A percentile compares a stretch with the other conserved stretches of the same genome.
Conservation (phyloP, 2,888 invertebrate genomes). For the Drosophila borborema region DNA sequence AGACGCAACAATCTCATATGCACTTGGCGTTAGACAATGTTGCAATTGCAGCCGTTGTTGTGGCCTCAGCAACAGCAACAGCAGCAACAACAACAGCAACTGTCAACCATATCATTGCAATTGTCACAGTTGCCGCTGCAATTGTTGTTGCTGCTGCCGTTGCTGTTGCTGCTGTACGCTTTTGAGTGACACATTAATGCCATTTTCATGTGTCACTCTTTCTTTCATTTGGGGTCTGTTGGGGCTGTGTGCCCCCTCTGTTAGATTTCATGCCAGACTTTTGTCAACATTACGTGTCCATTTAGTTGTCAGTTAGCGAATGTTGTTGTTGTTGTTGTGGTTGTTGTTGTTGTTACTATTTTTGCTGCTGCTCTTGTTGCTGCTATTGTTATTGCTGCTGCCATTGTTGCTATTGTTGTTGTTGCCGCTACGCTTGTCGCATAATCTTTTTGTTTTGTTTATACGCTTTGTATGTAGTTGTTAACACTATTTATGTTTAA, state of each 20-base stretch:
- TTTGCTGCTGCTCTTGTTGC: conserved; percentile 15
- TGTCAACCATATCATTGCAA: conserved; percentile 77
- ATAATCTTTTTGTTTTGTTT: conserved; percentile 44
- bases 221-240: conserved; percentile 76
- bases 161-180: conserved; percentile 58
- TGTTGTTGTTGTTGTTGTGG: conserved; percentile 44
- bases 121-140: conserved; percentile 66
- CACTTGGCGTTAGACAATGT: conserved; percentile 76
- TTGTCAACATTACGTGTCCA: conserved; percentile 81
- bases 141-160: conserved; percentile 40
- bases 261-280: conserved; percentile 80
- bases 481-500: conserved; percentile 13
- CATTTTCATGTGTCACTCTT: conserved; percentile 82
- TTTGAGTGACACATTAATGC: conserved; percentile 83
- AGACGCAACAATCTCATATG: conserved; percentile 34
- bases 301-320: conserved; percentile 80
- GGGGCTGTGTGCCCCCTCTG: conserved; percentile 52
- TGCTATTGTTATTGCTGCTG: conserved; percentile 49
- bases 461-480: conserved; percentile 22
- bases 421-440: conserved; percentile 42
- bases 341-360: conserved; percentile 41
- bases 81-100: conserved; percentile 40
- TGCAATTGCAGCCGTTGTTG: conserved; percentile 70
- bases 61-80: conserved; percentile 23
- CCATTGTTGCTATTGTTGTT: background rate